Base-by-base conservation (phyloP, 2,888 invertebrate species). In the Caenorhabditis uteleia region DNA sequence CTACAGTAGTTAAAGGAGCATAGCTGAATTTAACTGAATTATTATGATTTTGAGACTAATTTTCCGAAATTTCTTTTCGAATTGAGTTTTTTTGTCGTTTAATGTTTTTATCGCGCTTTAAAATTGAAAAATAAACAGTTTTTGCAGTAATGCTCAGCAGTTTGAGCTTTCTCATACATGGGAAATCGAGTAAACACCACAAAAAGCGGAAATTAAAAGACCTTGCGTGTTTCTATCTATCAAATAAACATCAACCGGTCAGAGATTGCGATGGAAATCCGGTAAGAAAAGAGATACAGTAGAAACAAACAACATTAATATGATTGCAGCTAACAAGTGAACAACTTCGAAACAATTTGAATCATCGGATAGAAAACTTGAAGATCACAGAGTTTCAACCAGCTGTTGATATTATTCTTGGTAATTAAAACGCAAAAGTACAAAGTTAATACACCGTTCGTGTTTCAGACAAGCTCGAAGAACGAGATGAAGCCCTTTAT, bases 71-170 rank as follows among this genome's bases (percentile, higher is more conserved):
- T n/a, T 34, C n/a, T 34, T 33, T 31, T 29, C 18, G 18, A 26
- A 2, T 16, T n/a, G 10, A 48, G 27, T 39, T 48, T 48, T 26
- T 20, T 7, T 7, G 39, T 16, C 31, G 14, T 29, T 29, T 8
- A 29, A 29, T 29, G 7, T 8, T 29, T 20, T 2, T 10, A 6
- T 39, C 14, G 6, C 5, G 20, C 40, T 40, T 10, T 18, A 40
- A 40, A 40, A 44, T 16, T 38, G 6, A 8, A n/a, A 26, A 26
- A 26, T 26, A 44, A 44, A 25, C n/a, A 16, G 25, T 12, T 21
- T 44, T 56, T 64, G 45, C 38, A 44, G 49, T 26, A 45, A 64
- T 64, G 64, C 54, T 64, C 34, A 64, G 64, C 49, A 16, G 54
- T 16, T 29, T 64, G 42, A 40, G 50, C 14, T 58, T 54, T 46